phyloP scores from a whole-genome alignment of 1,140 invertebrate species.

The Mamestra configurata region DNA sequence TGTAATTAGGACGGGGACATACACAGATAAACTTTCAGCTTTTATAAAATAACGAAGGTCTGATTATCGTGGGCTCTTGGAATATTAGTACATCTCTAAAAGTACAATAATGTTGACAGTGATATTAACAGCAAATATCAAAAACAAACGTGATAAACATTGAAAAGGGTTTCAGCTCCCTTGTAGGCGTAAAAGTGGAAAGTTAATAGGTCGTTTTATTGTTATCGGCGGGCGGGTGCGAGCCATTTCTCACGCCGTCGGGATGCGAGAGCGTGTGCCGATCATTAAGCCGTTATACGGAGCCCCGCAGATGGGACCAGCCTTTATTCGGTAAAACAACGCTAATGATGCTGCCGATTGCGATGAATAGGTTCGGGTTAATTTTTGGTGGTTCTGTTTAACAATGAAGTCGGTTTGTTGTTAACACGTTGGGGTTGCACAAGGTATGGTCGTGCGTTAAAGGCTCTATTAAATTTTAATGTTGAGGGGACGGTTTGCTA shows the following conservation, averaged over 20 bases:
- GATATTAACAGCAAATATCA: not conserved
- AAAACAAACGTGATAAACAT: not conserved
- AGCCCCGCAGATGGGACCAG: constrained; percentile 16
- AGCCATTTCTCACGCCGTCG: constrained; percentile 60
- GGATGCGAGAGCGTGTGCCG: constrained; percentile 69
- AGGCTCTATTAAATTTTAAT: not conserved
- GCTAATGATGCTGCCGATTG: constrained; percentile 37
- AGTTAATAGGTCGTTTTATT: constrained; percentile 79
- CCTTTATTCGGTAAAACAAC: constrained; percentile 32
- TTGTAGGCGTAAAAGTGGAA: constrained; percentile 53
- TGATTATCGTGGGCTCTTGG: too few relatives aligned
- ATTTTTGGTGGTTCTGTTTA: not conserved
- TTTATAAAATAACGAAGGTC: too few relatives aligned
- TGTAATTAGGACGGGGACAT: too few relatives aligned
- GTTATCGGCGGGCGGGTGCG: constrained; percentile 58
- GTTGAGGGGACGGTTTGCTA: not conserved
- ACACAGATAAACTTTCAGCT: too few relatives aligned
- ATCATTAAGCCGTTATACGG: constrained; percentile 72
- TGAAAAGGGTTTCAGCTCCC: constrained; percentile 24
- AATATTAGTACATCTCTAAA: too few relatives aligned
- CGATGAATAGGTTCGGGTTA: constrained; percentile 5
- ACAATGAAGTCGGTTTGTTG: constrained; percentile 10
- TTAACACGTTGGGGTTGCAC: not conserved
- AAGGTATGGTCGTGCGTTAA: not conserved
- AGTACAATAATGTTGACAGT: too few relatives aligned